Evolutionary conservation across 2,113 vertebrate genomes (phyloP).

Genomic region (Callorhinus ursinus): DNA sequence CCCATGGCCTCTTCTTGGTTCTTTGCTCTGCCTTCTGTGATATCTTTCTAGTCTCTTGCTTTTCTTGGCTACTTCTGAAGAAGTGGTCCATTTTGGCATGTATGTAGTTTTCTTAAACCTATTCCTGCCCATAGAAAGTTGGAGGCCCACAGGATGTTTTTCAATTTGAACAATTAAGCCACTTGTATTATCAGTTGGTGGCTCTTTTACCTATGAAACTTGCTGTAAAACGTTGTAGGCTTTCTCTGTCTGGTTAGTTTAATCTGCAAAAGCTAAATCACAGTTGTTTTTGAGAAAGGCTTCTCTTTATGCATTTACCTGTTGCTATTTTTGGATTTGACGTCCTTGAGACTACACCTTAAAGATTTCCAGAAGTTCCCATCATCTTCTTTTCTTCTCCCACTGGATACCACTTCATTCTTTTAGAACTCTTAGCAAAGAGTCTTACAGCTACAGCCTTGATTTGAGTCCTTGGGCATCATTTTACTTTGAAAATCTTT

Average conservation of each 20-base stretch:
- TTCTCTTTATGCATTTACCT: background rate
- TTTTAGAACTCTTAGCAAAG: background rate
- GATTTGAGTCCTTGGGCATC: background rate
- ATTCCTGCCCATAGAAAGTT: background rate
- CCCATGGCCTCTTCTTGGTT: no score
- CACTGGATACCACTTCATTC: background rate
- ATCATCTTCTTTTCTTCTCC: background rate
- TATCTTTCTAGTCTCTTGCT: background rate
- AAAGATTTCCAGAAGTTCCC: background rate
- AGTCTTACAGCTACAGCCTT: background rate
- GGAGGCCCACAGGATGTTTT: background rate
- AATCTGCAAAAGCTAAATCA: background rate
- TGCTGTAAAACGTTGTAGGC: background rate
- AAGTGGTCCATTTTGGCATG: background rate
- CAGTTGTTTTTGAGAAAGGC: background rate
- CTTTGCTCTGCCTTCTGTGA: background rate
- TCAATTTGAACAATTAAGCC: background rate
- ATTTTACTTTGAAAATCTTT: background rate
- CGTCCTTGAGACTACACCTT: background rate
- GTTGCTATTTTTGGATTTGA: background rate
- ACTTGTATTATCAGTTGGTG: background rate
- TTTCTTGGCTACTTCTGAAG: background rate
- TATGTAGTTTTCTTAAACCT: background rate
- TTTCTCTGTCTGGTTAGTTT: background rate
- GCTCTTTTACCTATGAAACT: background rate